A percentile compares a stretch with the other conserved stretches of the same genome.
These are phyloP conservation scores for Agelastica alni DNA, from an alignment of 2,888 invertebrate species.

Conservation along the genomic window DNA sequence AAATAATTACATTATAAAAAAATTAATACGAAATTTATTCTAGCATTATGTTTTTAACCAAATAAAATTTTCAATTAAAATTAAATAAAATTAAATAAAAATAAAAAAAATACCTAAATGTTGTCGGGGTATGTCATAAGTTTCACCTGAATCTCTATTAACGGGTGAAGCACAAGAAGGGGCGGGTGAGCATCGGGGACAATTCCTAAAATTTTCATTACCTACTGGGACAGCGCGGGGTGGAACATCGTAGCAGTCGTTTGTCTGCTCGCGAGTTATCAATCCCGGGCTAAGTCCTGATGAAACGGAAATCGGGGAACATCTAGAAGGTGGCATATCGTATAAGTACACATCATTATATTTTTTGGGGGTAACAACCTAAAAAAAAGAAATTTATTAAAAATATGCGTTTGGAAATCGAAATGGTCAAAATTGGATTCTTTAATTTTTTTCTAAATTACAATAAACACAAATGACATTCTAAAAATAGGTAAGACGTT, in stretches of 20 bases:
- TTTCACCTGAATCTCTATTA: conserved; percentile 55
- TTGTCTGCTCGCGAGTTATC: conserved; percentile 41
- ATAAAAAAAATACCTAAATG: conserved; percentile 33
- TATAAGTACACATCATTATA: conserved; percentile 75
- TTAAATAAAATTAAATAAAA: not conserved
- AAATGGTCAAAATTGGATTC: too few species aligned
- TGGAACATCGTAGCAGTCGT: conserved; percentile 66
- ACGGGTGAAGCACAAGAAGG: conserved; percentile 56
- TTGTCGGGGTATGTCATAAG: conserved; percentile 70
- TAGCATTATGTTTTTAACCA: too few species aligned
- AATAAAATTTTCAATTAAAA: not conserved
- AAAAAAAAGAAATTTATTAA: conserved; percentile 40
- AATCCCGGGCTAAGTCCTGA: conserved; percentile 49
- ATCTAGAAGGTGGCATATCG: conserved; percentile 63
- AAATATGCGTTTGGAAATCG: not conserved
- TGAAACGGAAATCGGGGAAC: conserved; percentile 49
- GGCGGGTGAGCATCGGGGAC: conserved; percentile 53
- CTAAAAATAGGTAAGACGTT: too few species aligned
- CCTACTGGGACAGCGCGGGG: conserved; percentile 65
- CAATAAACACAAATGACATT: too few species aligned
- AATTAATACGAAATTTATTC: too few species aligned
- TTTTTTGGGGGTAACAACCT: conserved; percentile 73
- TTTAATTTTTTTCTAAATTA: too few species aligned
- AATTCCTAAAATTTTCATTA: conserved; percentile 58
- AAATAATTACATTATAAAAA: too few species aligned